A percentile compares a stretch with the other conserved stretches of the same genome.
phyloP scores from a whole-genome alignment of 2,113 vertebrate genomes.

The Nestor notabilis region DNA sequence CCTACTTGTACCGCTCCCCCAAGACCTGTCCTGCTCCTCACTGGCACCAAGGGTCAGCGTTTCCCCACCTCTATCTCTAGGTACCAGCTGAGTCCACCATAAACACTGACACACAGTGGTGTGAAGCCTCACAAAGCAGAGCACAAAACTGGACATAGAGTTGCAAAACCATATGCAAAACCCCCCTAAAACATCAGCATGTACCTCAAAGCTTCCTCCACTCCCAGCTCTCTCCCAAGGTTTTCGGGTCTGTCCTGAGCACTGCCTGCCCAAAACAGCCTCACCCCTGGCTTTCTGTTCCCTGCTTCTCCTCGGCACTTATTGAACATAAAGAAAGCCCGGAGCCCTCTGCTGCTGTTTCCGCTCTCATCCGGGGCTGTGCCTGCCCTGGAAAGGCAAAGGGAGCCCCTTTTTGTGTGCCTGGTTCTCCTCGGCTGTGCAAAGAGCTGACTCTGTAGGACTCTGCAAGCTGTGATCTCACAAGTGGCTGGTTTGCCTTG shows the following conservation, averaged over 20 bases:
- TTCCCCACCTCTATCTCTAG: not conserved
- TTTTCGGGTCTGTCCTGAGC: not conserved
- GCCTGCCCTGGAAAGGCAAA: not conserved
- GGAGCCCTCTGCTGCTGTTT: not conserved
- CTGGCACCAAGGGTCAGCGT: fast-evolving
- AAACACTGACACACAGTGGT: fast-evolving
- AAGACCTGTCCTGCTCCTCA: not conserved
- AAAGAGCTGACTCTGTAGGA: not conserved
- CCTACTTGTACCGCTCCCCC: not conserved
- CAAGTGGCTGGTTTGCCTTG: not conserved
- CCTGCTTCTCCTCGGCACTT: not conserved
- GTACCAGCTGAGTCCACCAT: not conserved
- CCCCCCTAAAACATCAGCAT: not conserved
- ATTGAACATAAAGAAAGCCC: not conserved
- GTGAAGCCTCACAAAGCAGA: not conserved
- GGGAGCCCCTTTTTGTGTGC: not conserved
- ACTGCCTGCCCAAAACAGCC: fast-evolving
- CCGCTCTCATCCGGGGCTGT: not conserved
- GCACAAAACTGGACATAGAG: not conserved
- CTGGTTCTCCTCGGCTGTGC: not conserved
- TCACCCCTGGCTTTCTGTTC: not conserved
- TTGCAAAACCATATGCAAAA: not conserved
- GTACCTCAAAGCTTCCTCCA: not conserved
- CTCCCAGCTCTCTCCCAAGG: not conserved
- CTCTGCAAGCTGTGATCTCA: not conserved